Percentiles rank a stretch among this genome's conserved stretches.
phyloP scores from a whole-genome alignment of 2,888 invertebrate genomes.

The Acleris holmiana region DNA sequence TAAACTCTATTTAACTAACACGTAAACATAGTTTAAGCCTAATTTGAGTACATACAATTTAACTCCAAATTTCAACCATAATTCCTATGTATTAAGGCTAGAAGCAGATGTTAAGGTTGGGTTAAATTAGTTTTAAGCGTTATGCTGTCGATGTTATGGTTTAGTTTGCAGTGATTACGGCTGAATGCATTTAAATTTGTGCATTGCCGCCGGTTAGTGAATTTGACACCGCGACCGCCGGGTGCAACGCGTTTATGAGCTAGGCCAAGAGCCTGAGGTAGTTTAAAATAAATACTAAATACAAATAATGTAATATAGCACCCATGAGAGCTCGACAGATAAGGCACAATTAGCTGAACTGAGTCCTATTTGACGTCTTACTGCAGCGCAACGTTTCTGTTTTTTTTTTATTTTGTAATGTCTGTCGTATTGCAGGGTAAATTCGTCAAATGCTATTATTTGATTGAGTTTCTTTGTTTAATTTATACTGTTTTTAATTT shows the following conservation, averaged over 20 bases:
- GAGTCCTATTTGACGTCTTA: too few relatives aligned
- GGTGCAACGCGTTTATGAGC: constrained; percentile 20
- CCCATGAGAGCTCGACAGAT: too few relatives aligned
- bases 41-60: background rate
- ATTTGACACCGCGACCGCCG: constrained; percentile 33
- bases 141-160: constrained; percentile 8
- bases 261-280: constrained; percentile 13
- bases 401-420: too few relatives aligned
- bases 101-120: background rate
- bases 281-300: background rate
- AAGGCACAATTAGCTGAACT: too few relatives aligned
- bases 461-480: too few relatives aligned
- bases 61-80: background rate
- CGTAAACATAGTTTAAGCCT: constrained; percentile 1
- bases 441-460: too few relatives aligned
- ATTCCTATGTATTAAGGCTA: too few relatives aligned
- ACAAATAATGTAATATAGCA: background rate
- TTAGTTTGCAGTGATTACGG: background rate
- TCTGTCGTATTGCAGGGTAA: too few relatives aligned
- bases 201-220: constrained; percentile 30
- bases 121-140: constrained; percentile 6
- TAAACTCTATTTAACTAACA: background rate
- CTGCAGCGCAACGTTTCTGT: too few relatives aligned
- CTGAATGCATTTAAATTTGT: constrained; percentile 20
- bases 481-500: too few relatives aligned